Evolutionary conservation across 2,888 invertebrate species (phyloP), one percentile per base, ranked within the genome.

Genomic region (Heliconius hortense): DNA sequence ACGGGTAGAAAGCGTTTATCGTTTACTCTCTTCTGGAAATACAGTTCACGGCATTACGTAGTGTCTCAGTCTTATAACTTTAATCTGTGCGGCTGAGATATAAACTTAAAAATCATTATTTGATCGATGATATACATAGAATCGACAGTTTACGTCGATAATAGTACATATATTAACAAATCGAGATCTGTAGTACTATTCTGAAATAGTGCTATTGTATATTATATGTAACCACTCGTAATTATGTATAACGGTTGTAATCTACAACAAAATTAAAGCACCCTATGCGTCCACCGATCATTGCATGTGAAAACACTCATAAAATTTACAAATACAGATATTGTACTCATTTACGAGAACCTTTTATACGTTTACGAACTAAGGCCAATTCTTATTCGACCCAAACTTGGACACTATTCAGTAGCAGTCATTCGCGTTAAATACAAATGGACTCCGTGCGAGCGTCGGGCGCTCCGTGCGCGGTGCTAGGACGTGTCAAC

Each of bases 1-100:
- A 93, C 93, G 93, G 93, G 93, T 91, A 90, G 89, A 92, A 92
- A 93, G 93, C 92, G 89, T 90, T 89, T 90, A 87, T 90, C 86
- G 88, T 91, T 89, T 88, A 89, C 90, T 90, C 89, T 87, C 89
- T 88, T 89, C 88, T 89, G 91, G 89, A 90, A 90, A 89, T 89
- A 89, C 87, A 90, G 89, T 89, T 92, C 89, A 88, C 87, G 89
- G 89, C 88, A 88, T 90, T 92, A 92, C 92, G 90, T 92, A 90
- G 87, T 90, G 86, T 90, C 87, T 93, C 93, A 93, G 93, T 93
- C 93, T 93, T 93, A 91, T 92, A 87, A 89, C 90, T 89, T 90
- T 88, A 87, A 88, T 85, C 88, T 87, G 88, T 85, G 85, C 82
- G 85, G 88, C 87, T 89, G 90, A 87, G 85, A 84, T 70, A 74